Percentiles rank a stretch among this genome's conserved stretches.
phyloP scores from a whole-genome alignment of 2,888 invertebrate species.

The Taenaris catops region DNA sequence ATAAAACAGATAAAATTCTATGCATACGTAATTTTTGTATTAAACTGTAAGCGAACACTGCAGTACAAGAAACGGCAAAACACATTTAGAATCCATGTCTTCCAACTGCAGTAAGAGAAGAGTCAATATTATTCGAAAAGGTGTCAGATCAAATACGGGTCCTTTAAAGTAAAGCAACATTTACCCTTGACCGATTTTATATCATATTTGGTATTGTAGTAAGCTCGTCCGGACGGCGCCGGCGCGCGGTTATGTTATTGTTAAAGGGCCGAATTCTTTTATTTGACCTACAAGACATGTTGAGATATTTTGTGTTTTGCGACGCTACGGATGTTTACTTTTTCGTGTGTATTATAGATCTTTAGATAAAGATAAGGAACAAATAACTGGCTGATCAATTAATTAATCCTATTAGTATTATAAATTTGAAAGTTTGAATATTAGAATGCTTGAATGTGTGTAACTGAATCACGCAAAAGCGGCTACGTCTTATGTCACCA shows the following conservation, averaged over 20 bases:
- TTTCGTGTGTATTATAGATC: constrained; percentile 3
- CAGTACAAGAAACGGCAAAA: no score
- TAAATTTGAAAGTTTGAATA: no score
- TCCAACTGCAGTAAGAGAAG: no score
- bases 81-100: no score
- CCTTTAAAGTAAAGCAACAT: constrained; percentile 5
- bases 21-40: no score
- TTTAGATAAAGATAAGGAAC: neutral
- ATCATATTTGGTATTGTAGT: constrained; percentile 50
- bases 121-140: constrained; percentile 8
- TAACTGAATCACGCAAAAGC: no score
- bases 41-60: no score
- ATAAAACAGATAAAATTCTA: no score
- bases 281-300: constrained; percentile 67
- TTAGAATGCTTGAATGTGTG: no score
- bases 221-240: constrained; percentile 46
- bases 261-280: constrained; percentile 66
- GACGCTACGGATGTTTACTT: constrained; percentile 15
- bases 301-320: constrained; percentile 53
- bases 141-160: constrained; percentile 9
- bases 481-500: no score
- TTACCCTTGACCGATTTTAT: constrained; percentile 32
- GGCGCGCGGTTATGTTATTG: constrained; percentile 73
- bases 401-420: constrained; percentile 25
- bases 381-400: constrained; percentile 1